Conservation (phyloP, 2,113 vertebrate species). For the Notothenia coriiceps region DNA sequence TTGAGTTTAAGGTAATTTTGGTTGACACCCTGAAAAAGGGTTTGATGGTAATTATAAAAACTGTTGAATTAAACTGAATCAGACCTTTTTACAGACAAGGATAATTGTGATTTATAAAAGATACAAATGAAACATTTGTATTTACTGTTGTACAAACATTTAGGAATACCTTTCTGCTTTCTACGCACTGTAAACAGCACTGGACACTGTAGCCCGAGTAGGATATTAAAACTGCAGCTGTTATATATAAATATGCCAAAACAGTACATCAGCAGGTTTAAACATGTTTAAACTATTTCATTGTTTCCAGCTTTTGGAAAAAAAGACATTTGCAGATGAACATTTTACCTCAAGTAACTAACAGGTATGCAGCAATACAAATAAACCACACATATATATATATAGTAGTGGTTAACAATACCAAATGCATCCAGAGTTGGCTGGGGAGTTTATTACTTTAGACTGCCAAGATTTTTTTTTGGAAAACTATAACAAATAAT, state of each 20-base stretch:
- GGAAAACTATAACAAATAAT: neutral
- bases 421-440: conserved; percentile 47
- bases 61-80: neutral
- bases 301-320: conserved; percentile 45
- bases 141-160: conserved; percentile 7
- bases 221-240: conserved; percentile 59
- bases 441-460: conserved; percentile 26
- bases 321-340: conserved; percentile 40
- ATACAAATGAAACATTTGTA: neutral
- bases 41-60: conserved; percentile 32
- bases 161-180: neutral
- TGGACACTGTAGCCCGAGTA: conserved; percentile 16
- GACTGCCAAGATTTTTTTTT: conserved; percentile 7
- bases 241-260: conserved; percentile 47
- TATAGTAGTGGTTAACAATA: conserved; percentile 31
- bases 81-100: neutral
- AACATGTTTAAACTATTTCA: conserved; percentile 43
- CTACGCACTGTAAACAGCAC: neutral
- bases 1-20: conserved; percentile 42
- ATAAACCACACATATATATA: conserved; percentile 23
- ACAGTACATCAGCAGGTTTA: conserved; percentile 35
- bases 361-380: conserved; percentile 45
- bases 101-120: neutral
- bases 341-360: conserved; percentile 33
- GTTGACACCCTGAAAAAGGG: conserved; percentile 38